phyloP scores from a whole-genome alignment of 2,113 vertebrate genomes.

The Seriola rivoliana region DNA sequence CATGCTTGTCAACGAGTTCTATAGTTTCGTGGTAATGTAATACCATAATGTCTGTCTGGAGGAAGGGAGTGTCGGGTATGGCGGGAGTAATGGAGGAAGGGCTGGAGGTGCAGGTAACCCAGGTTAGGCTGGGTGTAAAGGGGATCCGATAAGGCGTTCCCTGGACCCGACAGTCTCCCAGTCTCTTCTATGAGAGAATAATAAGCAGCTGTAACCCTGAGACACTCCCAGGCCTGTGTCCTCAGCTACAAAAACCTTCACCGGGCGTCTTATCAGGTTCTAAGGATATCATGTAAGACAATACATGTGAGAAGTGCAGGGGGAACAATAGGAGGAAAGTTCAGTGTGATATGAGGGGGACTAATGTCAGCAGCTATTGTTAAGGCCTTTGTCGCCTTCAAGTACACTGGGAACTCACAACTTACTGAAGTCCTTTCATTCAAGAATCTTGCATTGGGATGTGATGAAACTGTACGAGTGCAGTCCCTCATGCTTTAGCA shows the following conservation, averaged over 20 bases:
- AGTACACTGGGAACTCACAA: slow-evolving; percentile 72
- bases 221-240: slow-evolving; percentile 82
- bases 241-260: slow-evolving; percentile 72
- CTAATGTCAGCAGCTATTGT: slow-evolving; percentile 81
- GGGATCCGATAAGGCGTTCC: slow-evolving; percentile 78
- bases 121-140: slow-evolving; percentile 58
- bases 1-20: slow-evolving; percentile 68
- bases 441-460: slow-evolving; percentile 41
- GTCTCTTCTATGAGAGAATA: slow-evolving; percentile 74
- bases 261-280: slow-evolving; percentile 80
- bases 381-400: slow-evolving; percentile 74
- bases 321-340: slow-evolving; percentile 76
- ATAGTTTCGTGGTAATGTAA: slow-evolving; percentile 78
- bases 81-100: slow-evolving; percentile 53
- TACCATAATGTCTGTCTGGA: slow-evolving; percentile 73
- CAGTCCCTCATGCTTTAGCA: slow-evolving; percentile 18
- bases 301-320: slow-evolving; percentile 86
- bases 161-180: slow-evolving; percentile 62
- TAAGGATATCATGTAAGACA: slow-evolving; percentile 85
- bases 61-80: slow-evolving; percentile 70
- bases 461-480: slow-evolving; percentile 52
- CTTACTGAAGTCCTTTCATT: slow-evolving; percentile 70
- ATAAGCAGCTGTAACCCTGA: slow-evolving; percentile 79
- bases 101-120: slow-evolving; percentile 64
- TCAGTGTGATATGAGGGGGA: slow-evolving; percentile 78